Evolutionary conservation across 2,113 vertebrate species (phyloP), one percentile per base, ranked within the genome.

Genomic region (Neogobius melanostomus): DNA sequence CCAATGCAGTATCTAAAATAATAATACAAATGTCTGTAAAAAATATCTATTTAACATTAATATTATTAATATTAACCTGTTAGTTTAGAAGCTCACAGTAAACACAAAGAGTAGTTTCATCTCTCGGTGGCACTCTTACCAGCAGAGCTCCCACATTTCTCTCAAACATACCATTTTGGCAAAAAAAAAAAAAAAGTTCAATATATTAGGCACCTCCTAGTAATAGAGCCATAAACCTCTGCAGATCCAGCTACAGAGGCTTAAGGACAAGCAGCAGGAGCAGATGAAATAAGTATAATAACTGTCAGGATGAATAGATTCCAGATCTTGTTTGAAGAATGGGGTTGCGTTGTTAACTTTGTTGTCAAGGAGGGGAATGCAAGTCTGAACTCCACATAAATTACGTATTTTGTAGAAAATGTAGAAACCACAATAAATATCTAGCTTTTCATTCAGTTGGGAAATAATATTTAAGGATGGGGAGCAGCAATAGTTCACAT

Each of bases 11-110:
- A 87, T 78, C 82, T 87, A 87, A 83, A 87, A 91, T 78, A 88
- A 85, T 71, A 87, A 86, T 77, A 91, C 82, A 84, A 76, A 87
- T 79, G 87, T 91, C 87, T 90, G 88, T 90, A 91, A 90, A 91
- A 36, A 89, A 90, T 87, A 91, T 68, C 82, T 77, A 78, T 80
- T 63, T 66, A 68, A 67, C 69, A 76, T 74, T 71, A 80, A 72
- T 69, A 76, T 68, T 79, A 80, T 72, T 76, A 76, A 81, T 69
- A 75, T 80, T 78, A 81, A 82, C 75, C 81, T 90, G 90, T 91
- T 91, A 90, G 88, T 90, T 86, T 72, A 84, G 42, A 84, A 89
- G 86, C 88, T 91, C 87, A 90, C 89, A 87, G 88, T 88, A 85
- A 88, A 88, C 82, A 85, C 66, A 65, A 80, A 74, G 43, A 76